Conservation (phyloP, 2,888 invertebrate species). For the Conomelus anceps region DNA sequence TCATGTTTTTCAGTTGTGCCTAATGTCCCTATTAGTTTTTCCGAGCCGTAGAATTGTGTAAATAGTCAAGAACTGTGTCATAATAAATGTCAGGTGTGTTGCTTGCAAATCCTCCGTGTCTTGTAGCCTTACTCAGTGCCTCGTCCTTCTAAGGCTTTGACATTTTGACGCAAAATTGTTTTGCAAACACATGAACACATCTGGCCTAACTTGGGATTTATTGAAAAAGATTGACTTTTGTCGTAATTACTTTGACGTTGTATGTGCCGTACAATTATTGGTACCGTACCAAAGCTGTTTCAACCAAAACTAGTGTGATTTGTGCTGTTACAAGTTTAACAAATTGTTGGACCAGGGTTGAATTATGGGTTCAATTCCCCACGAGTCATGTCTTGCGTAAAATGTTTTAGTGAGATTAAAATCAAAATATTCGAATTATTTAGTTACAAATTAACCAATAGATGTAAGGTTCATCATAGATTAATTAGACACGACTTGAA, state of each 20-base stretch:
- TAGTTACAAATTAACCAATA: neutral
- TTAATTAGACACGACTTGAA: neutral
- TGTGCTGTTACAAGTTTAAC: neutral
- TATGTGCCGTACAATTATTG: neutral
- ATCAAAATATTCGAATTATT: neutral
- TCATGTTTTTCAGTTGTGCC: slow-evolving; percentile 4
- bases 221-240: neutral
- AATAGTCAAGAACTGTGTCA: slow-evolving; percentile 1
- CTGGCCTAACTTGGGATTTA: neutral
- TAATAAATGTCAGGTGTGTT: slow-evolving; percentile 8
- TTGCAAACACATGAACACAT: neutral
- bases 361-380: neutral
- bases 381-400: neutral
- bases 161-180: slow-evolving; percentile 11
- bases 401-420: neutral
- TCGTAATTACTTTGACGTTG: neutral
- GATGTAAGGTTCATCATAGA: neutral
- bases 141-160: slow-evolving; percentile 21
- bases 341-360: neutral
- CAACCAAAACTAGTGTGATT: neutral
- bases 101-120: slow-evolving; percentile 25
- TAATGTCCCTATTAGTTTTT: slow-evolving; percentile 3
- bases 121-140: slow-evolving; percentile 28
- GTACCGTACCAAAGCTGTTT: neutral
- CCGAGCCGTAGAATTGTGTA: slow-evolving; percentile 4